A percentile compares a stretch with the other conserved stretches of the same genome.
These are phyloP conservation scores for Drosophila bipectinata DNA, from an alignment of 1,140 invertebrate species.

Conservation along the genomic window DNA sequence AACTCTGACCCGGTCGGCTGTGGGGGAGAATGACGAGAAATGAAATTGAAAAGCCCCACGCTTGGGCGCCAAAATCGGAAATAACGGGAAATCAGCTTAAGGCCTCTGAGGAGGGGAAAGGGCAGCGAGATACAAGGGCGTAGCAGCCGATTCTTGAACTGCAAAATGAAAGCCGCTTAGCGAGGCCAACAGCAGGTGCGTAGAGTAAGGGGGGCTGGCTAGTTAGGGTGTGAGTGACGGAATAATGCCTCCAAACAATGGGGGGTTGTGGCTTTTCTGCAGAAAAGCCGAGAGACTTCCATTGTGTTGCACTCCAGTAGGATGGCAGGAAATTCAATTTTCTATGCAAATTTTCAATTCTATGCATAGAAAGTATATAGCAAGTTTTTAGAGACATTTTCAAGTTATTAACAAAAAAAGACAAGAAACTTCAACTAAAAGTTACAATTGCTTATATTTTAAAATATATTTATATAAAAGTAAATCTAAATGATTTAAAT, in stretches of 20 bases:
- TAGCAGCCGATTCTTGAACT: constrained; percentile 60
- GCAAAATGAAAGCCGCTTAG: constrained; percentile 69
- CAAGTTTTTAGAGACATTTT: too few relatives aligned
- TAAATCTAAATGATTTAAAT: too few relatives aligned
- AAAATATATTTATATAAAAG: neutral
- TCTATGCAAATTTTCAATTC: constrained; percentile 70
- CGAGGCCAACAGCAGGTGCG: constrained; percentile 22
- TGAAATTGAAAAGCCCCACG: constrained; percentile 32
- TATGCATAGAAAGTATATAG: too few relatives aligned
- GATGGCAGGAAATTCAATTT: constrained; percentile 61
- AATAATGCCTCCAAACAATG: constrained; percentile 24
- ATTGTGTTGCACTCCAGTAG: constrained; percentile 30
- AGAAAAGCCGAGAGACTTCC: neutral
- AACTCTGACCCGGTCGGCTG: constrained; percentile 4
- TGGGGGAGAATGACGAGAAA: constrained; percentile 10
- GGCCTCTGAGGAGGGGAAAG: constrained; percentile 2
- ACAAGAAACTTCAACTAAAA: too few relatives aligned
- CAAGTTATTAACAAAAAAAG: too few relatives aligned
- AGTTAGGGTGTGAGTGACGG: constrained; percentile 1
- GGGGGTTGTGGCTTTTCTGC: neutral
- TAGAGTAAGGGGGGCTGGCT: neutral
- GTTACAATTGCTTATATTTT: neutral
- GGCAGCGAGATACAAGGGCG: neutral
- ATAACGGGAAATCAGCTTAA: constrained; percentile 73
- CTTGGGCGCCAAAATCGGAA: constrained; percentile 35